Evolutionary conservation across 2,113 vertebrate genomes (phyloP), one percentile per base, ranked within the genome.

Genomic region (Pitta sordida): DNA sequence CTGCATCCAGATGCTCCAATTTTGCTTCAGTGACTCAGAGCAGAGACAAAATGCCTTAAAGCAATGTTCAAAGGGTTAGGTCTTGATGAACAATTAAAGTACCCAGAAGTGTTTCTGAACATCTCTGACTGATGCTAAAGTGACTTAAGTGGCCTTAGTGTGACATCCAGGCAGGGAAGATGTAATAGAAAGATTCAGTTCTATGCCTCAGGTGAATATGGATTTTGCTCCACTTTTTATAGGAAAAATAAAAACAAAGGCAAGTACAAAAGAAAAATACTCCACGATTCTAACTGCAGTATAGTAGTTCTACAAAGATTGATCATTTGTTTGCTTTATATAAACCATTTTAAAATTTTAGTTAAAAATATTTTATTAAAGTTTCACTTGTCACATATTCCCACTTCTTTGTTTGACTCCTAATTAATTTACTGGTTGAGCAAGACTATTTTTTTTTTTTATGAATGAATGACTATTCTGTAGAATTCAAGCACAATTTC

Each of bases 11-110:
- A 97, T 97, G 96, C 91, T 97, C 92, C 44, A 60, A 81, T 96
- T 97, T 97, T 96, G 96, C 96, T 96, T 96, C 95, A 96, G 86
- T 96, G 93, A 96, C 78, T 97, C 92, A 91, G 79, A 96, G 89
- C 74, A 73, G 58, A 95, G 80, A 79, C 85, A 91, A 93, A 94
- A 93, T 78, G 90, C 83, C 94, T 96, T 87, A 75, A 39, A 95
- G 90, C 83, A 49, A 56, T 52, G 52, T 75, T 65, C 43, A 86
- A 87, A 94, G 84, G 81, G 86, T 69, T 82, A 86, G 70, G 81
- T 67, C 67, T 92, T 74, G 77, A 94, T 91, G 92, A 88, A 91
- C 80, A 89, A 87, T 70, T 89, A 85, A 88, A 89, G 53, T 36
- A 68, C 59, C 79, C 70, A 69, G 63, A 58, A 77, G 90, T 75